Percentiles rank a stretch among this genome's conserved stretches.
These are phyloP conservation scores for Bolinopsis microptera DNA, from an alignment of 37 sponge, comb jelly and placozoan genomes.

Conservation along the genomic window DNA sequence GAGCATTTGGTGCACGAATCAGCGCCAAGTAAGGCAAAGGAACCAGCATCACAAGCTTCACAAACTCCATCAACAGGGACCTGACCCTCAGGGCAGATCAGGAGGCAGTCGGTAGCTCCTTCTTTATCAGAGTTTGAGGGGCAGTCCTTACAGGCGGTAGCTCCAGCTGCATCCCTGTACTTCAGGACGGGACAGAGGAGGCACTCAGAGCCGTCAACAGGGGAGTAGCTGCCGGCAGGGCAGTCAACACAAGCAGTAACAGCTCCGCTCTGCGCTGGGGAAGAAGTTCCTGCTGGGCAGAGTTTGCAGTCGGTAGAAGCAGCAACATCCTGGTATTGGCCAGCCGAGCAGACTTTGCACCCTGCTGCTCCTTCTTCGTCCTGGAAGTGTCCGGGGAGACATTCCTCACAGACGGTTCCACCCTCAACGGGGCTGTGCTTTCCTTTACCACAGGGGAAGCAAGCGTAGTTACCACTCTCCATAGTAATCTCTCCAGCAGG, in stretches of 20 bases:
- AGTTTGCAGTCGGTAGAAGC: neutral
- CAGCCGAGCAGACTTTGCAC: slow-evolving; percentile 3
- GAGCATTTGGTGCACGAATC: neutral
- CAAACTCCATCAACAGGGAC: neutral
- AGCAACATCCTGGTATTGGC: neutral
- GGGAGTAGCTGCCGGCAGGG: neutral
- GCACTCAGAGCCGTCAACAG: neutral
- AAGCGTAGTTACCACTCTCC: neutral
- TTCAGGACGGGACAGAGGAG: neutral
- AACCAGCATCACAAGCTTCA: neutral
- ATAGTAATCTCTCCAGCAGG: neutral
- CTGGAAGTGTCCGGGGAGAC: slow-evolving; percentile 9
- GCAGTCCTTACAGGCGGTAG: no score
- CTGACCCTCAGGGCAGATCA: neutral
- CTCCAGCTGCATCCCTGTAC: no score
- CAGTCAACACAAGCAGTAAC: neutral
- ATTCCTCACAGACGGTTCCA: slow-evolving; percentile 4
- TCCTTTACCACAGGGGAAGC: neutral
- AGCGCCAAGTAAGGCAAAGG: neutral
- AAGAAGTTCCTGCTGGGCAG: slow-evolving; percentile 18
- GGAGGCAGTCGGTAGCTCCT: neutral
- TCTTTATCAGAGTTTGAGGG: neutral
- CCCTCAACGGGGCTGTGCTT: slow-evolving; percentile 5
- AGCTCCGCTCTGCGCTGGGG: neutral
- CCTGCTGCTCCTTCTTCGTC: neutral